Evolutionary conservation across 2,888 invertebrate genomes (phyloP), one percentile per base, ranked within the genome.

Genomic region (Heteromurus nitidus): DNA sequence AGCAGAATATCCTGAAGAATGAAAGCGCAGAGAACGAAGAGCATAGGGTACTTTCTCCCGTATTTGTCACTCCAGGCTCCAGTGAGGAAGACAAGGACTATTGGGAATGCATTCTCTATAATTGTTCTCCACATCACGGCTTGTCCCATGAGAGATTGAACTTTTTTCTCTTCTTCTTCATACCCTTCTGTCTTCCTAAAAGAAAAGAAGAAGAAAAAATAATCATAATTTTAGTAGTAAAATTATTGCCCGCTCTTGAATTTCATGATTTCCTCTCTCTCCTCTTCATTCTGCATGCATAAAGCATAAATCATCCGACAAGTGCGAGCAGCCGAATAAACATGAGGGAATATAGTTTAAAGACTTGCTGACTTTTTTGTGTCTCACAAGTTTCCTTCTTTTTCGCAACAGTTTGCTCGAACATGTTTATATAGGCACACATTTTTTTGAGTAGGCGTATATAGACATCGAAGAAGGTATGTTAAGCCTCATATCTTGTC

Each of bases 61-160:
- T 94, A 91, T 84, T 93, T 92, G 88, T 95, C 95, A 74, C 95
- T 95, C 91, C 95, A 95, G 0, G 95, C 92, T 0, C 95, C 95
- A 82, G 95, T 90, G 88, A 95, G 95, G 76, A 95, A 91, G 0
- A 95, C 95, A 44, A 96, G 89, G 1, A 95, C 88, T 24, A 95
- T 92, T 2, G 95, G 95, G 58, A 94, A 92, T 0, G 94, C 92
- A 85, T 95, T 95, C 89, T 94, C 94, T 47, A 96, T 90, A 69
- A 95, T 93, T 13, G 95, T 95, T 89, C 95, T 95, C 95, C 95
- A 95, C 22, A 95, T 94, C 74, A 94, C 93, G 91, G 95, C 95
- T 3, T 93, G 92, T 0, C 95, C 95, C 30, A 85, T 82, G 31
- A 83, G 75, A 20, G 85, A 68, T 91, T 95, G 94, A 20, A 95